These are phyloP conservation scores for Pomphorhynchus laevis DNA, from an alignment of 1,140 invertebrate genomes.

Conservation along the genomic window DNA sequence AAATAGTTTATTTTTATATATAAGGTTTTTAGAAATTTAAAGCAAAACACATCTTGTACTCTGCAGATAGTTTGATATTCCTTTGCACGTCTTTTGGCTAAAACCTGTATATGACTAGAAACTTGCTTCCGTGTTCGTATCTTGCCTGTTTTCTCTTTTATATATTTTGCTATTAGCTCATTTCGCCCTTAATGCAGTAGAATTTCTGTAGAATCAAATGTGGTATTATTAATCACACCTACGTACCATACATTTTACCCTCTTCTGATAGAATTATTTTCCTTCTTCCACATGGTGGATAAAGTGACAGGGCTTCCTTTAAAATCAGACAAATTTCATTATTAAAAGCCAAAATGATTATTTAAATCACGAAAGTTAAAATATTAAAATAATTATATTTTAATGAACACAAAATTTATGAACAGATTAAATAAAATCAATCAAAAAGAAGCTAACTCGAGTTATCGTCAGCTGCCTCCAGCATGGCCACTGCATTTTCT, in stretches of 20 bases:
- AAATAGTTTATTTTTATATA: background rate
- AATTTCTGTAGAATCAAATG: too few relatives aligned
- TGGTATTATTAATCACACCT: too few relatives aligned
- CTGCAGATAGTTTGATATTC: constrained; percentile 82
- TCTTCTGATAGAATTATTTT: constrained; percentile 99
- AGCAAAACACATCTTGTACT: too few relatives aligned
- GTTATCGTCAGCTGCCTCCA: too few relatives aligned
- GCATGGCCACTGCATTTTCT: too few relatives aligned
- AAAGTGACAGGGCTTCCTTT: constrained; percentile 72
- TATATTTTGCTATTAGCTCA: constrained; percentile 91
- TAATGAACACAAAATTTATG: too few relatives aligned
- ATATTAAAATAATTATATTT: too few relatives aligned
- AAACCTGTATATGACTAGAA: constrained; percentile 90
- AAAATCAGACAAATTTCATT: background rate
- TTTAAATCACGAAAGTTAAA: too few relatives aligned
- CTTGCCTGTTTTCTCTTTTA: constrained; percentile 87
- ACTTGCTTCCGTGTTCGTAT: constrained; percentile 95
- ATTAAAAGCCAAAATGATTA: too few relatives aligned
- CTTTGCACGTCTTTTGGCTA: constrained; percentile 70
- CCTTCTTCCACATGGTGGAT: constrained; percentile 81
- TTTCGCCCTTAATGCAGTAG: constrained; percentile 48
- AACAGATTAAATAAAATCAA: too few relatives aligned
- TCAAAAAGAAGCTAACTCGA: too few relatives aligned
- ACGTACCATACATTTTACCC: constrained; percentile 89
- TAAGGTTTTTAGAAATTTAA: background rate